phyloP scores from a whole-genome alignment of 2,113 vertebrate genomes.

The Leptodactylus fuscus region DNA sequence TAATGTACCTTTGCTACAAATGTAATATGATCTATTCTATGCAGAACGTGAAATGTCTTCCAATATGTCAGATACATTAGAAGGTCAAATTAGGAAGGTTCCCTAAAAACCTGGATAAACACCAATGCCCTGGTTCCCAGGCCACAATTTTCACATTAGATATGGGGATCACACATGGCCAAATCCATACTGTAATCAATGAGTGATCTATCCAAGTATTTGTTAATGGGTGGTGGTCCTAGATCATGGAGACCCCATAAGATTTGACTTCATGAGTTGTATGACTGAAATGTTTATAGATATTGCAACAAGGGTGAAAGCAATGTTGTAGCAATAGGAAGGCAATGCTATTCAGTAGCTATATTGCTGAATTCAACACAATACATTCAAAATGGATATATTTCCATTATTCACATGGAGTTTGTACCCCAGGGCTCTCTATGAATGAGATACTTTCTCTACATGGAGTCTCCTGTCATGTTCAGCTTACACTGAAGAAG shows the following conservation, averaged over 20 bases:
- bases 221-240: neutral
- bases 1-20: too few relatives aligned
- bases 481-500: neutral
- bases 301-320: neutral
- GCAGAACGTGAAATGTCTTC: neutral
- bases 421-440: neutral
- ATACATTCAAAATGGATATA: neutral
- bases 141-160: neutral
- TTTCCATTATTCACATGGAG: neutral
- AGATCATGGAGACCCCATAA: neutral
- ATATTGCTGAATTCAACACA: neutral
- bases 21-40: neutral
- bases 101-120: neutral
- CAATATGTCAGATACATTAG: neutral
- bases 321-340: neutral
- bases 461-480: neutral
- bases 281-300: too few relatives aligned
- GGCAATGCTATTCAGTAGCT: neutral
- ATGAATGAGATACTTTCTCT: slow-evolving; percentile 1
- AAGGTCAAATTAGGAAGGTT: neutral
- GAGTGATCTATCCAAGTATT: neutral
- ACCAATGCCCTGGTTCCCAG: neutral
- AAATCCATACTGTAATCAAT: too few relatives aligned
- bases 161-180: too few relatives aligned
- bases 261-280: too few relatives aligned